phyloP scores from a whole-genome alignment of 2,797 vertebrate species.

The Lepus townsendii region DNA sequence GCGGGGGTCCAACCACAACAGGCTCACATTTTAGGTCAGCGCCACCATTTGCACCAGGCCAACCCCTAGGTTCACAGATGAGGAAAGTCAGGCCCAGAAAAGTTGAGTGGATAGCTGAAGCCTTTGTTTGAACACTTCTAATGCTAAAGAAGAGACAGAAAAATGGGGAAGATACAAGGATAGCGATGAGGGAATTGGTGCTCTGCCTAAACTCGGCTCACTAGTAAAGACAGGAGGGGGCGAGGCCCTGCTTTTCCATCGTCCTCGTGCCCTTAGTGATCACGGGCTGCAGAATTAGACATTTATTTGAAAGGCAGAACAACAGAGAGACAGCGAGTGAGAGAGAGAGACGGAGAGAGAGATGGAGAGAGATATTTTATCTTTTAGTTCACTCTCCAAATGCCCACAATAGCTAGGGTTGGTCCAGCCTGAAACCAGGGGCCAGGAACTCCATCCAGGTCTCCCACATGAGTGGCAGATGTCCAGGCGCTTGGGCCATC shows the following conservation, averaged over 20 bases:
- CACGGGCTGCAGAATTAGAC: not conserved
- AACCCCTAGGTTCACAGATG: not conserved
- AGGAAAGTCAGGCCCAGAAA: not conserved
- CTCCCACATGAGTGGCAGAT: too few species aligned
- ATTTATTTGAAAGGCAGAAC: too few species aligned
- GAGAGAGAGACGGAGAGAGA: too few species aligned
- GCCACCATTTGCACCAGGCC: not conserved
- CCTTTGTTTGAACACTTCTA: not conserved
- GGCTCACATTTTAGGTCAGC: not conserved
- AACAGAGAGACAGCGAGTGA: too few species aligned
- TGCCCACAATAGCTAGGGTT: too few species aligned
- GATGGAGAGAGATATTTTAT: too few species aligned
- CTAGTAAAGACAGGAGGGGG: not conserved
- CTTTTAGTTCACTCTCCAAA: too few species aligned
- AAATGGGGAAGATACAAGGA: not conserved
- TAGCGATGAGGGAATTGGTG: not conserved
- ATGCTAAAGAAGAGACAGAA: not conserved
- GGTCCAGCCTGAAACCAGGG: too few species aligned
- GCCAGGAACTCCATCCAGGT: too few species aligned
- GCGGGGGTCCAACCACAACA: fast-evolving
- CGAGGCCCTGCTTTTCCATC: not conserved
- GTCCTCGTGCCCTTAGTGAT: too few species aligned
- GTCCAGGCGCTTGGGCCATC: too few species aligned
- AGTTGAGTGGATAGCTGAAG: not conserved
- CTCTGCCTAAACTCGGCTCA: not conserved